Evolutionary conservation across 1,140 invertebrate genomes (phyloP), one percentile per base, ranked within the genome.

Genomic region (Cheumatopsyche charites): DNA sequence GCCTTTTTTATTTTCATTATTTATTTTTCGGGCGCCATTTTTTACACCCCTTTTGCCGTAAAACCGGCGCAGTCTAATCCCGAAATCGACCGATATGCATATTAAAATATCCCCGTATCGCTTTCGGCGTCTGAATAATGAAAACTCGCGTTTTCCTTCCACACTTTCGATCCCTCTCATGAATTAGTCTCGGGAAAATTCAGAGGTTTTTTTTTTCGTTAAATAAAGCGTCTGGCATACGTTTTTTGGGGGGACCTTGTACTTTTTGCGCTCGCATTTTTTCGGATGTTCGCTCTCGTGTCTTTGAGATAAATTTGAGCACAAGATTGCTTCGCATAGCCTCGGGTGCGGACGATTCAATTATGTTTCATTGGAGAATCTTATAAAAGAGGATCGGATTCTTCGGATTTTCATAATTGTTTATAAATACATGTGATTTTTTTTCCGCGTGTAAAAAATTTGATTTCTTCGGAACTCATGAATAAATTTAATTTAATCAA

Each of bases 41-140:
- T 36, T 36, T 4, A 4, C 29, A 9, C n/a, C n/a, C n/a, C n/a
- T n/a, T n/a, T n/a, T n/a, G n/a, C n/a, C 5, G n/a, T 1, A 15
- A 17, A 52, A 52, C n/a, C 26, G 25, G 19, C 4, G 25, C 58
- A 15, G 29, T 36, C 23, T 62, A 62, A 62, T 62, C 19, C 58
- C 19, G 29, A 21, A 42, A 43, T 43, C 29, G 62, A 43, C 26
- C 26, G 36, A 63, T 41, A 17, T 63, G 26, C 15, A 63, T 42
- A 63, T 63, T 26, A 62, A 62, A 62, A 29, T 15, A 62, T 12
- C 12, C 19, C n/a, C 29, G 29, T 36, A 36, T 36, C 29, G 29
- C 29, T 36, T 36, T 36, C 29, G 29, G 29, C 29, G 29, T 36
- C 29, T 36, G 29, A 36, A 36, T 36, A 36, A 36, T 36, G 29